Conservation (phyloP, 2,113 vertebrate genomes). For the Crotalus tigris region DNA sequence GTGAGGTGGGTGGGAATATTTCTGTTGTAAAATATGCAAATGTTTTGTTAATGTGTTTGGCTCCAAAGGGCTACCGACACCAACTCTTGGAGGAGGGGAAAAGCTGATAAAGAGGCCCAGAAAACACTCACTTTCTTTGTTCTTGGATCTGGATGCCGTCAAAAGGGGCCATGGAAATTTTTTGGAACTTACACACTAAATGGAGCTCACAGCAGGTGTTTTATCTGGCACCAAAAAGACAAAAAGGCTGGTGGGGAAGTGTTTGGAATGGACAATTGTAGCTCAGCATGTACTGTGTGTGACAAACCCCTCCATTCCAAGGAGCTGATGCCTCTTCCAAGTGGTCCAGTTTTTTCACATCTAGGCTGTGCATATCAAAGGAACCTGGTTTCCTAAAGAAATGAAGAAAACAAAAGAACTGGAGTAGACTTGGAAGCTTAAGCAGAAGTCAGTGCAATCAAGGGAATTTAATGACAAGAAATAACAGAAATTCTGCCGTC, state of each 20-base stretch:
- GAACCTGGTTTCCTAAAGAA: constrained; percentile 1
- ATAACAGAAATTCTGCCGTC: constrained; percentile 1
- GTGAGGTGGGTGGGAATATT: constrained; percentile 36
- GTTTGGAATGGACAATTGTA: constrained; percentile 55
- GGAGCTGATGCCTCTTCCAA: constrained; percentile 16
- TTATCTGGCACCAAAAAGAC: constrained; percentile 53
- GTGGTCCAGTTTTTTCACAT: constrained; percentile 34
- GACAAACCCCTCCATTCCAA: constrained; percentile 49
- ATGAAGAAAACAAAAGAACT: constrained; percentile 18
- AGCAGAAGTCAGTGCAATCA: background rate
- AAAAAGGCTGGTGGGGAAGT: constrained; percentile 43
- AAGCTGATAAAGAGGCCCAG: constrained; percentile 43
- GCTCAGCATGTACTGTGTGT: constrained; percentile 53
- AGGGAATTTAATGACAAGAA: background rate
- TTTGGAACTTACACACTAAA: constrained; percentile 38
- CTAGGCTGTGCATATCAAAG: constrained; percentile 34
- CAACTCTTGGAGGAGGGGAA: constrained; percentile 49
- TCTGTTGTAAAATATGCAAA: constrained; percentile 82
- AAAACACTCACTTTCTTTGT: constrained; percentile 68
- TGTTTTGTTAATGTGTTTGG: constrained; percentile 67
- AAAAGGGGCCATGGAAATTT: constrained; percentile 45
- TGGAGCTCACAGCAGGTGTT: constrained; percentile 59
- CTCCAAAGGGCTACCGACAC: constrained; percentile 82
- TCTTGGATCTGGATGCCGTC: constrained; percentile 73
- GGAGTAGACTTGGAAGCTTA: background rate